Percentiles rank a stretch among this genome's conserved stretches.
phyloP scores from a whole-genome alignment of 2,797 vertebrate genomes.

The Neomorphus geoffroyi region DNA sequence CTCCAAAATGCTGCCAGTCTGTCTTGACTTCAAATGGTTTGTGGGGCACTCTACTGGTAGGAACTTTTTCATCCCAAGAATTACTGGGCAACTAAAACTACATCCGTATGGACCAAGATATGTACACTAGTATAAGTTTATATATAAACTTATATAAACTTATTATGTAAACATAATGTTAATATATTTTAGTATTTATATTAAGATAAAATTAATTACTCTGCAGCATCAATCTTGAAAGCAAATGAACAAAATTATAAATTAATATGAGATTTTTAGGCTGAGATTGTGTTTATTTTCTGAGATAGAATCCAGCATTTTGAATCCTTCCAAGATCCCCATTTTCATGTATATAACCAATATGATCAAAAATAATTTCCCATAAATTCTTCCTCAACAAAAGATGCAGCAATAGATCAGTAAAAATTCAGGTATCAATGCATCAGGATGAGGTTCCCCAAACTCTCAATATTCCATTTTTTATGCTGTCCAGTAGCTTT shows the following conservation, averaged over 20 bases:
- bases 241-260: neutral
- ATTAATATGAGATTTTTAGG: neutral
- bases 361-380: neutral
- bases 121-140: neutral
- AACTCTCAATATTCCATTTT: too few species aligned
- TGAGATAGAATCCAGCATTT: neutral
- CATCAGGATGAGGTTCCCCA: too few species aligned
- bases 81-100: neutral
- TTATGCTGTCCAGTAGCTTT: too few species aligned
- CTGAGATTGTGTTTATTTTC: neutral
- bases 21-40: neutral
- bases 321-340: neutral
- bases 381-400: neutral
- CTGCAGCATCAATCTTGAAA: neutral
- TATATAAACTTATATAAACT: too few species aligned
- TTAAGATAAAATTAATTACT: neutral
- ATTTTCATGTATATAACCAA: neutral
- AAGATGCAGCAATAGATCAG: neutral
- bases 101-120: neutral
- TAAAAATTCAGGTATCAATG: neutral
- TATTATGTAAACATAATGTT: neutral
- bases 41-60: neutral
- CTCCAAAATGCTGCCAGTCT: neutral
- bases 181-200: neutral
- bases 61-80: neutral